phyloP scores from a whole-genome alignment of 2,797 vertebrate genomes.

The Mastacembelus armatus region DNA sequence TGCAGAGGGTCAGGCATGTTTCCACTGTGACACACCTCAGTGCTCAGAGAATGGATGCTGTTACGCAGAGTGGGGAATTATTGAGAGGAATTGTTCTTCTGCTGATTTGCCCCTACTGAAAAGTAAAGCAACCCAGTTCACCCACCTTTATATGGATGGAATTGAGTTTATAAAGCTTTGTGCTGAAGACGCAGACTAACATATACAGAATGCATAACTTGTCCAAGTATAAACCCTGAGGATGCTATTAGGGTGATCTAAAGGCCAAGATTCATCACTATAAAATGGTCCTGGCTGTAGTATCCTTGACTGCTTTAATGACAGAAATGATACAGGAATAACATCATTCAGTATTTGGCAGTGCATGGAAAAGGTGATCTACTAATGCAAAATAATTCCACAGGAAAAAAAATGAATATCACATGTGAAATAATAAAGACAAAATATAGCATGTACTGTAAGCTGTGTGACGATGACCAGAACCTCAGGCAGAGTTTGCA shows the following conservation, averaged over 20 bases:
- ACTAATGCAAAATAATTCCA: conserved; percentile 3
- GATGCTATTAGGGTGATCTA: conserved; percentile 29
- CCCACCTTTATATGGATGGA: background rate
- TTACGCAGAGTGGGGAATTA: conserved; percentile 16
- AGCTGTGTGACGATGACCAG: too few species aligned
- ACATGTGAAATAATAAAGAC: too few species aligned
- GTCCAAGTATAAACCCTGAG: too few species aligned
- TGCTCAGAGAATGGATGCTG: conserved; percentile 23
- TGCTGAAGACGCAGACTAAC: background rate
- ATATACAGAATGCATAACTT: background rate
- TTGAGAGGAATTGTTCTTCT: conserved; percentile 1
- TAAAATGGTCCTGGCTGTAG: conserved; percentile 14
- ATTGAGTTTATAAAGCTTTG: background rate
- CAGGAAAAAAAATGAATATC: too few species aligned
- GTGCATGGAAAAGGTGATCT: background rate
- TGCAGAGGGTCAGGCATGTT: conserved; percentile 34
- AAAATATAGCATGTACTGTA: too few species aligned
- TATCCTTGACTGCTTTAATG: conserved; percentile 42
- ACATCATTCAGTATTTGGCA: conserved; percentile 10
- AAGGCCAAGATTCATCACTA: conserved; percentile 27
- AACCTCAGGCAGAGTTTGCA: too few species aligned
- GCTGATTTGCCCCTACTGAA: background rate
- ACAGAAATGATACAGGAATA: conserved; percentile 13
- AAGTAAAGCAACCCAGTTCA: background rate
- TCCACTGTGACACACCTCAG: conserved; percentile 37